These are phyloP conservation scores for Diglossa brunneiventris DNA, from an alignment of 2,113 vertebrate genomes.

Conservation along the genomic window DNA sequence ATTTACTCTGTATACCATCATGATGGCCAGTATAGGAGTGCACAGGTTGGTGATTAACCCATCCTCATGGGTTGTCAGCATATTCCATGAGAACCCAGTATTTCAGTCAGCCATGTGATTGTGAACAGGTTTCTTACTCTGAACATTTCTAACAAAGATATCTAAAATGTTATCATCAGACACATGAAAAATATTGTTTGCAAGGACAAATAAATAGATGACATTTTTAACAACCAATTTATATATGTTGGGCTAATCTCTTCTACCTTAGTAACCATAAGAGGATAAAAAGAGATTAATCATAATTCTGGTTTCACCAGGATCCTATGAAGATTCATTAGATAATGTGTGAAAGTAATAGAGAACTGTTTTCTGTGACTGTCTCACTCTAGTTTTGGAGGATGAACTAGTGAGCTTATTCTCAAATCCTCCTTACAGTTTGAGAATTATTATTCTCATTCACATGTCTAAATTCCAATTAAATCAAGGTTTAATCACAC, in stretches of 20 bases:
- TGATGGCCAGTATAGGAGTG: neutral
- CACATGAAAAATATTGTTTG: neutral
- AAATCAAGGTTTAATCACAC: neutral
- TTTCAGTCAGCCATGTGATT: neutral
- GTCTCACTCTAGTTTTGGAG: neutral
- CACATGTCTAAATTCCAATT: neutral
- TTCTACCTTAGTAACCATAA: neutral
- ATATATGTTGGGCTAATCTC: neutral
- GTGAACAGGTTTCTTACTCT: neutral
- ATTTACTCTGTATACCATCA: neutral
- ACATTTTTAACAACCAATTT: neutral
- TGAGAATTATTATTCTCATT: neutral
- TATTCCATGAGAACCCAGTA: neutral
- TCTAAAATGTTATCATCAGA: neutral
- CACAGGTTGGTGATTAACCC: neutral
- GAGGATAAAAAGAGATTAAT: neutral
- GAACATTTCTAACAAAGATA: neutral
- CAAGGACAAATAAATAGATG: neutral
- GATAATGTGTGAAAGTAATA: neutral
- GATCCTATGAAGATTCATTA: neutral
- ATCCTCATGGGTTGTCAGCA: accelerated
- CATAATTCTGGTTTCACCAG: neutral
- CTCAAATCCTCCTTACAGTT: neutral
- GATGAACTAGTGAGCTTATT: neutral
- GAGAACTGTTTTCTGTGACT: neutral